These are phyloP conservation scores for Alectoris magna DNA, from an alignment of 2,797 vertebrate genomes.

Conservation along the genomic window DNA sequence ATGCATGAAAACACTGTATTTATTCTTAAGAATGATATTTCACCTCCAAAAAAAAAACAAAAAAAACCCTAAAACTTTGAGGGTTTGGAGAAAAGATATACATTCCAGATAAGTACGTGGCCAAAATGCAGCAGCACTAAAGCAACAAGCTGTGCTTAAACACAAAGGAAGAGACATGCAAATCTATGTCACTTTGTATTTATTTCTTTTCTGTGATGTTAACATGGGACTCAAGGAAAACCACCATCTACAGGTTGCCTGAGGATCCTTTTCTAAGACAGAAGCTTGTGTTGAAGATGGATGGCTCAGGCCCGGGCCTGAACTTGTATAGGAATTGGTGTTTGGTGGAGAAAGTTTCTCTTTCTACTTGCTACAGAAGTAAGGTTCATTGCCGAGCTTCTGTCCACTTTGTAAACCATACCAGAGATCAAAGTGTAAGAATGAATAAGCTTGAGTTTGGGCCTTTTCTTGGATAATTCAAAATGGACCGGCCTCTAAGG, in stretches of 20 bases:
- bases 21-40: conserved; percentile 43
- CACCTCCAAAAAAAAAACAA: neutral
- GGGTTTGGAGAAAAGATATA: neutral
- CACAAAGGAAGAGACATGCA: conserved; percentile 46
- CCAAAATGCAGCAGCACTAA: conserved; percentile 25
- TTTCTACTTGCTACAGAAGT: neutral
- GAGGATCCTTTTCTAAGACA: neutral
- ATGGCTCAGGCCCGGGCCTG: neutral
- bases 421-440: neutral
- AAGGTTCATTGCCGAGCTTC: neutral
- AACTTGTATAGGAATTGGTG: neutral
- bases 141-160: conserved; percentile 66
- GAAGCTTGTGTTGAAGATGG: neutral
- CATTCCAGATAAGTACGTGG: conserved; percentile 33
- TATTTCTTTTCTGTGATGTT: conserved; percentile 21
- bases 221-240: conserved; percentile 30
- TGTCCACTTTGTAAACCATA: neutral
- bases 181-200: conserved; percentile 51
- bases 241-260: neutral
- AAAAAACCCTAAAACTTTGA: neutral
- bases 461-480: neutral
- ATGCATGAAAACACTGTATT: conserved; percentile 26
- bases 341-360: neutral
- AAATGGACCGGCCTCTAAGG: neutral
- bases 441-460: neutral